Base-by-base conservation (phyloP, 2,888 invertebrate genomes). In the Harpagoxenus sublaevis region DNA sequence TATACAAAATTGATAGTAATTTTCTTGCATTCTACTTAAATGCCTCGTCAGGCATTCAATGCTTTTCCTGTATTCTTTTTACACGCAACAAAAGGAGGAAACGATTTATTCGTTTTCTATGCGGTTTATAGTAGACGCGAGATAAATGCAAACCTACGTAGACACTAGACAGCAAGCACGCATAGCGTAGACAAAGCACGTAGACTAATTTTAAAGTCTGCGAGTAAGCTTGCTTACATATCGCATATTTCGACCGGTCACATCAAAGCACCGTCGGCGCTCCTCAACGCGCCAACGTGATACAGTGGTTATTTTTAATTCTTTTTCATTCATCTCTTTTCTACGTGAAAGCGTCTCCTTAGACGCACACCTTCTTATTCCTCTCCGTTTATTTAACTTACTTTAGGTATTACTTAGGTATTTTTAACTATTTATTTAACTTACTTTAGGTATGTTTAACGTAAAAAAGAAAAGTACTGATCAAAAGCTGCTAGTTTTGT, bases 151-250 rank as follows among this genome's bases (percentile, higher is more conserved):
- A 60, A 45, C 6, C 6, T 57, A 71, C 28, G 8, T 23, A 55
- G 31, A 70, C n/a, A n/a, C 4, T 23, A 55, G 31, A 70, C n/a
- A n/a, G 18, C 18, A 39, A 31, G 23, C 12, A 77, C 18, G 39
- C 31, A 68, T 77, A 53, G 18, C 28, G 53, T 42, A 55, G 68
- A 73, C 68, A 70, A 68, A 70, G 55, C 70, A 78, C 28, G 42
- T 66, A 39, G 53, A 78, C 71, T 79, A 79, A 79, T 79, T 79
- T 79, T 79, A 55, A 60, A 71, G 71, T 79, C 71, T 78, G 42
- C 42, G 78, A 28, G 45, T 23, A 53, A 77, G 57, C 45, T 45
- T 31, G 57, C 23, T 79, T 79, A 70, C 78, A 79, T 71, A 70
- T 79, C 57, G 23, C 78, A 79, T 71, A 79, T 79, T 79, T 79